Evolutionary conservation across 1,140 invertebrate genomes (phyloP), one percentile per base, ranked within the genome.

Genomic region (Bemisia tabaci): DNA sequence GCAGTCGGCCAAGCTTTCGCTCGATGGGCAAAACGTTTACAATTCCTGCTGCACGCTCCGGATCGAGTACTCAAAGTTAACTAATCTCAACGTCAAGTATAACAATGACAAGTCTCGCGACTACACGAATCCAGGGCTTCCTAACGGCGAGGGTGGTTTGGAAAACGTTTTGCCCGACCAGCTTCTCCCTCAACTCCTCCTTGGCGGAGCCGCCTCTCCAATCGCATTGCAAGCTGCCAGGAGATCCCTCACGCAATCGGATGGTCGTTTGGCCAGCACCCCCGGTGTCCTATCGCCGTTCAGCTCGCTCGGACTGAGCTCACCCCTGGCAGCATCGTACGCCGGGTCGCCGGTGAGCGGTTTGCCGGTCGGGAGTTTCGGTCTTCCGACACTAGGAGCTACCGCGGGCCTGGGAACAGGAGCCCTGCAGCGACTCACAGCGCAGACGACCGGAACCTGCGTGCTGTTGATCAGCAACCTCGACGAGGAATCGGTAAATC

Each of bases 101-200:
- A 99, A 99, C 83, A 99, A 99, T 80, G 97, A 99, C 82, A 99
- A 99, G 80, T 96, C 92, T 64, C 83, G 97, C 62, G 97, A 99
- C 79, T 99, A 96, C 81, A 99, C 96, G 69, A 98, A 99, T 79
- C 95, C 96, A 24, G 90, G 87, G 74, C 83, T 99, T 74, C 95
- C 96, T 0, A 92, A 92, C 60, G 96, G 97, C 25, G 96, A 98
- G 73, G 83, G 79, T 71, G 33, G 33, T 48, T 17, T 48, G 17
- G 33, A 48, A 9, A 48, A 48, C 17, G 62, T 65, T n/a, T 61
- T 71, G 66, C 25, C 81, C 66, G 82, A 82, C 67, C 85, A 86
- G 64, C 77, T 87, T 60, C 76, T 84, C 67, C 84, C 83, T 33
- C 83, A 84, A 73, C 81, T 88, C 73, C 80, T 87, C 67, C 81